Percentiles rank a stretch among this genome's conserved stretches.
phyloP scores from a whole-genome alignment of 2,797 vertebrate species.

The Chiloscyllium punctatum region DNA sequence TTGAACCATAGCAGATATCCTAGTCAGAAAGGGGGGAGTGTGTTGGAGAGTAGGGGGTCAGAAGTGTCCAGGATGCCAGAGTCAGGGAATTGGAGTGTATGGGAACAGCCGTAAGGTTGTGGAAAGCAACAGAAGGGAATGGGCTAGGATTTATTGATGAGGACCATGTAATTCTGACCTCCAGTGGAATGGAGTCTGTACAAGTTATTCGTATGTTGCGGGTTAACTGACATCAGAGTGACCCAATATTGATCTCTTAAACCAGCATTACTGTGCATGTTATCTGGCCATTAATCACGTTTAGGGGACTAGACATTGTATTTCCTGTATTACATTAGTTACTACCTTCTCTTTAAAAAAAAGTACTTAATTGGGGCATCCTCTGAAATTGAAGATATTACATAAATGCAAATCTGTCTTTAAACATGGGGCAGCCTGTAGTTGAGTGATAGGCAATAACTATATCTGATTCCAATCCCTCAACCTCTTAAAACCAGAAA shows the following conservation, averaged over 20 bases:
- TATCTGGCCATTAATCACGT: too few species aligned
- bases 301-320: too few species aligned
- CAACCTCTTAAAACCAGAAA: too few species aligned
- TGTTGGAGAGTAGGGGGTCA: background rate
- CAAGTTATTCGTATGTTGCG: background rate
- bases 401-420: too few species aligned
- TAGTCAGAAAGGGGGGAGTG: background rate
- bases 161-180: background rate
- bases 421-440: too few species aligned
- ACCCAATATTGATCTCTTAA: background rate
- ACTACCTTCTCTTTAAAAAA: too few species aligned
- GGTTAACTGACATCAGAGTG: background rate
- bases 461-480: too few species aligned
- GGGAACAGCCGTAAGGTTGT: background rate
- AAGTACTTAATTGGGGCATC: too few species aligned
- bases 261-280: too few species aligned
- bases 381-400: too few species aligned
- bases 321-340: too few species aligned
- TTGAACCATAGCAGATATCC: background rate
- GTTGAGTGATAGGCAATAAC: too few species aligned
- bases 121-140: background rate
- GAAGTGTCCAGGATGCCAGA: background rate
- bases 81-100: background rate
- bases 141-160: background rate
- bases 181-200: background rate